Evolutionary conservation across 2,797 vertebrate genomes (phyloP).

Genomic region (Chaenodraco wilsoni): DNA sequence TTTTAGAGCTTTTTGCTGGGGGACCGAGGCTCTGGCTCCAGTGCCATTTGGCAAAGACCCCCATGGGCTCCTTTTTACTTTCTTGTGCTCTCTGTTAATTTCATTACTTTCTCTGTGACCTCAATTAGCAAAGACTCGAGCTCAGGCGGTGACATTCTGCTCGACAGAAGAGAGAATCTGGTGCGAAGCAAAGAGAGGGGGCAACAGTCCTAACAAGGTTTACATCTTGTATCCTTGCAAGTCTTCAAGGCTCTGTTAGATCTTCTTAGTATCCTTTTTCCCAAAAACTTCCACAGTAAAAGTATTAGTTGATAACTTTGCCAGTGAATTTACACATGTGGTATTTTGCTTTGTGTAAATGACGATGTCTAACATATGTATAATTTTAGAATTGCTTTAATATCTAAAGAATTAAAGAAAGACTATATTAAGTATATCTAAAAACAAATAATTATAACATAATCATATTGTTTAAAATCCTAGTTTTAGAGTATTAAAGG

Average conservation of each 20-base stretch:
- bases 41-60: slow-evolving; percentile 72
- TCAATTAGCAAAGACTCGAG: slow-evolving; percentile 80
- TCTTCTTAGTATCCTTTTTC: slow-evolving; percentile 32
- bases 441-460: slow-evolving; percentile 50
- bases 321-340: slow-evolving; percentile 7
- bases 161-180: slow-evolving; percentile 55
- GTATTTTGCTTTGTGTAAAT: slow-evolving; percentile 1
- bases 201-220: slow-evolving; percentile 38
- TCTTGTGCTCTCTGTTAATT: slow-evolving; percentile 81
- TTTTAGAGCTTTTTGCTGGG: slow-evolving; percentile 73
- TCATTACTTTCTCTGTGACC: slow-evolving; percentile 81
- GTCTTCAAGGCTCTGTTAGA: slow-evolving; percentile 36
- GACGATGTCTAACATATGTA: slow-evolving; percentile 8
- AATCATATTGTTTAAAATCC: slow-evolving; percentile 62
- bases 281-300: not conserved
- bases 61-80: slow-evolving; percentile 71
- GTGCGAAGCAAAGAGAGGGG: slow-evolving; percentile 56
- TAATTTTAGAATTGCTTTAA: slow-evolving; percentile 11
- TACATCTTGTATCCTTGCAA: slow-evolving; percentile 45
- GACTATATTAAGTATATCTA: slow-evolving; percentile 14
- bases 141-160: slow-evolving; percentile 67
- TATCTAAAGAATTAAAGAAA: too few relatives aligned
- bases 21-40: slow-evolving; percentile 66
- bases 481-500: slow-evolving; percentile 63
- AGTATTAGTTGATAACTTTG: slow-evolving; percentile 8